Evolutionary conservation across 2,797 vertebrate genomes (phyloP).

Genomic region (Lateolabrax maculatus): DNA sequence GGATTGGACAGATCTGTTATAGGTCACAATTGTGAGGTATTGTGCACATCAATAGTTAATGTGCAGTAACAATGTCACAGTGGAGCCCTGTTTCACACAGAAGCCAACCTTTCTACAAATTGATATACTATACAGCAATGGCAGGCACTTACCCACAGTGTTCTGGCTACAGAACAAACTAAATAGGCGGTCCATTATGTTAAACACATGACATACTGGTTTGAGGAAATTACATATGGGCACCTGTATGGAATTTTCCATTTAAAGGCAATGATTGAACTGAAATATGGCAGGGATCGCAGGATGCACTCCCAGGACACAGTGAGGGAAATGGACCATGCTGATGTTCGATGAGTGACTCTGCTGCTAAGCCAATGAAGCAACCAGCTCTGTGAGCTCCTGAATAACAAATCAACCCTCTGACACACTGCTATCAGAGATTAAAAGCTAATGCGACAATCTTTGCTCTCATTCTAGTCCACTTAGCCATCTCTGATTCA

Average conservation of each 20-base stretch:
- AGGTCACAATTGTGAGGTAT: background rate
- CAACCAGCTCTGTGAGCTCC: conserved; percentile 7
- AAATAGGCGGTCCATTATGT: background rate
- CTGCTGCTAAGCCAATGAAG: conserved; percentile 25
- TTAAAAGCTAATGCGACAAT: conserved; percentile 43
- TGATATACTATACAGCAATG: background rate
- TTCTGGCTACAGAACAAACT: background rate
- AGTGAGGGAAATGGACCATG: conserved; percentile 10
- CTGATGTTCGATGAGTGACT: conserved; percentile 23
- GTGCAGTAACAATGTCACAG: background rate
- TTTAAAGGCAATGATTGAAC: conserved; percentile 9
- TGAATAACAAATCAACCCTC: conserved; percentile 32
- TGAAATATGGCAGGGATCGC: background rate
- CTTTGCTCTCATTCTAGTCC: conserved; percentile 25
- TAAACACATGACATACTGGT: conserved; percentile 1
- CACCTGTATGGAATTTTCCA: background rate
- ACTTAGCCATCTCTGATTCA: conserved; percentile 51
- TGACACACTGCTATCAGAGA: conserved; percentile 43
- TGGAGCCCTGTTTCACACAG: background rate
- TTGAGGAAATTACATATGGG: background rate
- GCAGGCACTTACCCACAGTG: background rate
- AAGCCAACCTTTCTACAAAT: background rate
- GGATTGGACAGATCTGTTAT: background rate
- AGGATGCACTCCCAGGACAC: background rate
- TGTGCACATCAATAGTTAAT: background rate